Base-by-base conservation (phyloP, 2,888 invertebrate genomes). In the Icerya purchasi region DNA sequence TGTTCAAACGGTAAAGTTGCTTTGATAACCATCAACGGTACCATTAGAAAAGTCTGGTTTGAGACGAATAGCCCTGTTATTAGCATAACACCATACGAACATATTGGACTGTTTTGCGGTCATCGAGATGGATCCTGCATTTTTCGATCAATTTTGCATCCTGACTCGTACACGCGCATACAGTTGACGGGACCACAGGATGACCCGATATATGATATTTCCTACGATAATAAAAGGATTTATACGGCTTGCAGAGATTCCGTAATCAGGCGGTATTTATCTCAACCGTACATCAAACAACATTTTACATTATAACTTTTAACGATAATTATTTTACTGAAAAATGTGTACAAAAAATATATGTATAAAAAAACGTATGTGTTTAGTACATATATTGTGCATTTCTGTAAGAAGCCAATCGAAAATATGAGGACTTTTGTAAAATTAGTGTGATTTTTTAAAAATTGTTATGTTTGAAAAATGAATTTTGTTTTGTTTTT, bases 151-250 rank as follows among this genome's bases (percentile, higher is more conserved):
- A 71, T 73, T 52, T 66, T 70, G 20, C 70, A 71, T 58, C 51
- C 51, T 10, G 23, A 55, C 1, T 66, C 69, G 49, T 49, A 60
- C 66, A 64, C 50, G 58, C 66, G 57, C 61, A 72, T 78, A 0
- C 78, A 80, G 62, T 70, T 84, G n/a, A 82, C 82, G 5, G 84
- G 84, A 0, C 74, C 83, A 0, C 80, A 84, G 66, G 80, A 77
- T 69, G 84, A 84, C 66, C 82, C 83, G 0, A 75, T 85, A 19
- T 77, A 83, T 68, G 78, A 77, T 65, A 70, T 83, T 24, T 71
- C 76, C 0, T 75, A 75, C 63, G 80, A 81, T 67, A 76, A 76
- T 2, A 68, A 67, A 20, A 75, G 75, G 68, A 70, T 84, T 36
- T 80, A 78, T 64, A 77, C 81, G 1, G 78, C 75, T 1, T 80